Evolutionary conservation across 2,888 invertebrate species (phyloP).

Genomic region (Lasioglossum figueresi): DNA sequence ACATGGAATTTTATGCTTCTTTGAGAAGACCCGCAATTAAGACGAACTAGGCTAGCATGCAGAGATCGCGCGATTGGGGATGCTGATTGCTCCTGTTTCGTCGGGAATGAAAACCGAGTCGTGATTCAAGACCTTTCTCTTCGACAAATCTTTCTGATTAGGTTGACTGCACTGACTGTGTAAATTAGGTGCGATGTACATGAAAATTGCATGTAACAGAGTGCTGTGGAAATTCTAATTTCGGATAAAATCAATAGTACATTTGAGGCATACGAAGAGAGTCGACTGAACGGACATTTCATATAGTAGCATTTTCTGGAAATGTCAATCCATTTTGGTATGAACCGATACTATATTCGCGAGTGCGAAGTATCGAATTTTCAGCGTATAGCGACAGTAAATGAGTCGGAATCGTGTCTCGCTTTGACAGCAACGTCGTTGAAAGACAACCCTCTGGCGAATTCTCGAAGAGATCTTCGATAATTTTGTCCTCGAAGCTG

Average conservation of each 20-base stretch:
- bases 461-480: conserved; percentile 32
- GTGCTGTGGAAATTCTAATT: too few relatives aligned
- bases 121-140: not conserved
- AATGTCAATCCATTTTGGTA: not conserved
- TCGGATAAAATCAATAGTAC: not conserved
- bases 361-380: conserved; percentile 33
- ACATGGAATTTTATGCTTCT: conserved; percentile 45
- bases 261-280: not conserved
- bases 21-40: conserved; percentile 54
- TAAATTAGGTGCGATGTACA: not conserved
- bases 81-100: not conserved
- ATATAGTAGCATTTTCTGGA: not conserved
- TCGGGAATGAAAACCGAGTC: not conserved
- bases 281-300: not conserved
- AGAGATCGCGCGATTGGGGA: not conserved
- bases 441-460: conserved; percentile 26
- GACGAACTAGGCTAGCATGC: conserved; percentile 11
- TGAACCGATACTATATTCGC: not conserved
- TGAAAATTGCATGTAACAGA: too few relatives aligned
- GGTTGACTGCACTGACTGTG: not conserved
- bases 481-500: conserved; percentile 22
- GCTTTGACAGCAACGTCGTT: conserved; percentile 12
- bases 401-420: conserved; percentile 32
- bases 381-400: conserved; percentile 39
- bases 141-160: not conserved